These are phyloP conservation scores for Pungitius pungitius DNA, from an alignment of 2,113 vertebrate species.

Conservation along the genomic window DNA sequence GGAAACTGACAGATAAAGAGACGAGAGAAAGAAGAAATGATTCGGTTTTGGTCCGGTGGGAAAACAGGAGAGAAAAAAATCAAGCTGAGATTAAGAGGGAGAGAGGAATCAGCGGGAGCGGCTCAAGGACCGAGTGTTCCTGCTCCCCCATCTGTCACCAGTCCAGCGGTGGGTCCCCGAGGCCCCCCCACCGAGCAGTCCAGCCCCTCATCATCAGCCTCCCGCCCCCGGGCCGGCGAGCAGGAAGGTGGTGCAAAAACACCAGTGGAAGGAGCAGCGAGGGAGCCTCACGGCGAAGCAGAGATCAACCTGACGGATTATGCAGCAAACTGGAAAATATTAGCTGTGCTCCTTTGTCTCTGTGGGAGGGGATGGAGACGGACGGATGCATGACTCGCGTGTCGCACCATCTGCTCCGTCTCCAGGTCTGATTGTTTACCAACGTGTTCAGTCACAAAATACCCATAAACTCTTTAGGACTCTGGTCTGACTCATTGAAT, in stretches of 20 bases:
- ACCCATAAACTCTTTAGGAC: no score
- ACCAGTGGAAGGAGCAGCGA: slow-evolving; percentile 12
- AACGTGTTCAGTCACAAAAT: no score
- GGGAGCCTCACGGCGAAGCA: neutral
- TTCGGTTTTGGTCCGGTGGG: neutral
- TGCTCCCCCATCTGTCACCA: slow-evolving; percentile 73
- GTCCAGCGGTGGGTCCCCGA: slow-evolving; percentile 43
- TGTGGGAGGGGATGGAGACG: neutral
- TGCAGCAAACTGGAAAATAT: neutral
- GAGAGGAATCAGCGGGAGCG: slow-evolving; percentile 49
- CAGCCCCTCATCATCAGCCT: slow-evolving; percentile 40
- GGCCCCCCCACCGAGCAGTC: neutral
- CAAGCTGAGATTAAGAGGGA: slow-evolving; percentile 7
- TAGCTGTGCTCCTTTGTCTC: neutral
- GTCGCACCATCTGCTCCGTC: no score
- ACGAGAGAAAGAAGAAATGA: neutral
- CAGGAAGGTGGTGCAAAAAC: slow-evolving; percentile 10
- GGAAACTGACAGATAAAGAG: neutral
- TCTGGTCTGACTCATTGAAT: neutral
- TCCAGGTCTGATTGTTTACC: no score
- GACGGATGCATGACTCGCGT: neutral
- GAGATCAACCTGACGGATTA: neutral
- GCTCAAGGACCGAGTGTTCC: slow-evolving; percentile 73
- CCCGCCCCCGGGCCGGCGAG: neutral
- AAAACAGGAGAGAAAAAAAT: slow-evolving; percentile 7